Percentiles rank a stretch among this genome's conserved stretches.
phyloP scores from a whole-genome alignment of 2,888 invertebrate species.

The Drymonia ruficornis region DNA sequence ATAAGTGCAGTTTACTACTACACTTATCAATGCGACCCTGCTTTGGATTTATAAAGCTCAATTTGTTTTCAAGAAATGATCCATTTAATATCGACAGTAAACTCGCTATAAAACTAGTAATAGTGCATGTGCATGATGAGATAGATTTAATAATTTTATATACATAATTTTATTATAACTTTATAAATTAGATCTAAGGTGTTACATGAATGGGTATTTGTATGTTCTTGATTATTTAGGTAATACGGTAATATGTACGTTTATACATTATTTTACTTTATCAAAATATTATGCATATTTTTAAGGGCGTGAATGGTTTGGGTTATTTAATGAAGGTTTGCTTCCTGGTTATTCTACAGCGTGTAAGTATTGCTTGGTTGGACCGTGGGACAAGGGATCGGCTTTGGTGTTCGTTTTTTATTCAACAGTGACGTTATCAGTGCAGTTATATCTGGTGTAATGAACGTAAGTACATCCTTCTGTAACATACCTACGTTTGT shows the following conservation, averaged over 20 bases:
- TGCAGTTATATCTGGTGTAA: slow-evolving; percentile 45
- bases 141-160: slow-evolving; percentile 6
- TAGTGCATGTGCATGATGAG: slow-evolving; percentile 42
- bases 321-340: slow-evolving; percentile 36
- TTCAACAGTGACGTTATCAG: slow-evolving; percentile 54
- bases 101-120: slow-evolving; percentile 4
- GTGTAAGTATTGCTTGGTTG: slow-evolving; percentile 59
- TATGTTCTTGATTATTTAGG: slow-evolving; percentile 1
- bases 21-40: too few relatives aligned
- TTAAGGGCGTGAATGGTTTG: slow-evolving; percentile 30
- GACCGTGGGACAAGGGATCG: slow-evolving; percentile 41
- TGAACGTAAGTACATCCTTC: slow-evolving; percentile 64
- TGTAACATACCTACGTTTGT: slow-evolving; percentile 48
- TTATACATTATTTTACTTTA: background rate
- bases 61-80: too few relatives aligned
- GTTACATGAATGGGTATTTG: slow-evolving; percentile 8
- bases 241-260: background rate
- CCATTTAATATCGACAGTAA: slow-evolving; percentile 3
- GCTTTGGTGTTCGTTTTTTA: slow-evolving; percentile 57
- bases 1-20: too few relatives aligned
- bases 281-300: background rate
- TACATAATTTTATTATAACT: background rate
- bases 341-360: slow-evolving; percentile 36
- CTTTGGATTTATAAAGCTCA: too few relatives aligned
- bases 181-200: slow-evolving; percentile 8